Conservation (phyloP, 2,888 invertebrate genomes). For the Pogonocherus hispidulus region DNA sequence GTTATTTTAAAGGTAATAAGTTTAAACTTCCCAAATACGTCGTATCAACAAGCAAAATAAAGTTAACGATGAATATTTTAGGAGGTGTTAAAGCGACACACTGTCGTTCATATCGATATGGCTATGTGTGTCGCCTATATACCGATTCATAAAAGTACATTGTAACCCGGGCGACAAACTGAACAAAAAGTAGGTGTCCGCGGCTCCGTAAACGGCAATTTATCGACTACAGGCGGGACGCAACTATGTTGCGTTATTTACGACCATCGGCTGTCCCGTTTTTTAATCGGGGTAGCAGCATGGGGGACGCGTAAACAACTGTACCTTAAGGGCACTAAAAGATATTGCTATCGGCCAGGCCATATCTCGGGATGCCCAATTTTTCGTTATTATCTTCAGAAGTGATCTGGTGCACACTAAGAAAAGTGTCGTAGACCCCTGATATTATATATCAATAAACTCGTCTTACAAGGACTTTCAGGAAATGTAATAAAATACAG, state of each 20-base stretch:
- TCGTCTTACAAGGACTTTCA: too few species aligned
- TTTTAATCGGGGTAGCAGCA: slow-evolving; percentile 26
- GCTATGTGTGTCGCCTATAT: background rate
- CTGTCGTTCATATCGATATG: background rate
- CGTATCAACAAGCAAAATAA: background rate
- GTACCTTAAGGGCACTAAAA: slow-evolving; percentile 28
- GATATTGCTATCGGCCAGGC: slow-evolving; percentile 27
- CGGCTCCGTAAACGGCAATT: slow-evolving; percentile 21
- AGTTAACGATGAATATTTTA: background rate
- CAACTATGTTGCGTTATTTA: slow-evolving; percentile 34
- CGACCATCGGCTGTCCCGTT: slow-evolving; percentile 21
- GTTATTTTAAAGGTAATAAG: background rate
- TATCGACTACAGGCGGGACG: slow-evolving; percentile 23
- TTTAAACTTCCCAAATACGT: background rate
- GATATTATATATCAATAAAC: too few species aligned
- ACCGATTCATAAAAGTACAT: background rate
- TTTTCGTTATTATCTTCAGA: background rate
- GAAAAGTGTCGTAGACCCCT: background rate
- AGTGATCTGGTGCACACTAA: background rate
- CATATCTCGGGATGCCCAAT: background rate
- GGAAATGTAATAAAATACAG: too few species aligned
- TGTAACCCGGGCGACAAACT: slow-evolving; percentile 12
- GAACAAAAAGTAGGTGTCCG: slow-evolving; percentile 19
- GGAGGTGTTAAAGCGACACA: background rate
- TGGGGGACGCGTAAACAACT: slow-evolving; percentile 21